These are phyloP conservation scores for Aleiodes sp. DNA, from an alignment of 1,140 invertebrate genomes.

Conservation along the genomic window DNA sequence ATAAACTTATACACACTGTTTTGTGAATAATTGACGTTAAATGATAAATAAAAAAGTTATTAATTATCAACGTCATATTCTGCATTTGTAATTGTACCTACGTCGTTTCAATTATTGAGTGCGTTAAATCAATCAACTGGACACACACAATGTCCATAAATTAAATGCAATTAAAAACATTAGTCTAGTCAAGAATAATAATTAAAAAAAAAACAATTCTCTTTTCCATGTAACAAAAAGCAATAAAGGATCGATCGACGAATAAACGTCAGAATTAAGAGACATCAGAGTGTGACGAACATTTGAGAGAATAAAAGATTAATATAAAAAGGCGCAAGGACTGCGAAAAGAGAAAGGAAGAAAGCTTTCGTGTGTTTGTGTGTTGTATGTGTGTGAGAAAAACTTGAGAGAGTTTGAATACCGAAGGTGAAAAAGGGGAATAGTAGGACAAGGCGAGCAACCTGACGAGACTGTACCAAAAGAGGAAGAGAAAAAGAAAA, in stretches of 20 bases:
- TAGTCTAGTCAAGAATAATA: not conserved
- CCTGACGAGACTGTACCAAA: not conserved
- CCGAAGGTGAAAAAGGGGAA: constrained; percentile 26
- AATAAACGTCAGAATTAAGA: no score
- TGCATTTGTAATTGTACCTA: constrained; percentile 44
- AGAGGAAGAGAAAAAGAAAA: constrained; percentile 16
- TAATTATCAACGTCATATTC: constrained; percentile 3
- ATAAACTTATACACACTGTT: constrained; percentile 17
- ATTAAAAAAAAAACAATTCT: no score
- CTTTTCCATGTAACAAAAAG: no score
- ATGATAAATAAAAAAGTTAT: not conserved
- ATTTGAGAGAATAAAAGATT: not conserved
- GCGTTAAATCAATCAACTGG: constrained; percentile 28
- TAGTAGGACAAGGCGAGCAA: constrained; percentile 27
- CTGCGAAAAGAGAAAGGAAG: not conserved
- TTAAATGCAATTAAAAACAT: not conserved
- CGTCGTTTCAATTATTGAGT: constrained; percentile 53
- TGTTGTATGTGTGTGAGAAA: not conserved
- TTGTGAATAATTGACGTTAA: constrained; percentile 25
- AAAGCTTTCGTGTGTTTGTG: not conserved
- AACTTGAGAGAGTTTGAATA: not conserved
- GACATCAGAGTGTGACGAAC: not conserved
- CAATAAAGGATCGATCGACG: no score
- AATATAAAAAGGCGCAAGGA: constrained; percentile 12
- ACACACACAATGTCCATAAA: not conserved